Conservation (phyloP, 2,888 invertebrate species). For the Psylliodes chrysocephalus region DNA sequence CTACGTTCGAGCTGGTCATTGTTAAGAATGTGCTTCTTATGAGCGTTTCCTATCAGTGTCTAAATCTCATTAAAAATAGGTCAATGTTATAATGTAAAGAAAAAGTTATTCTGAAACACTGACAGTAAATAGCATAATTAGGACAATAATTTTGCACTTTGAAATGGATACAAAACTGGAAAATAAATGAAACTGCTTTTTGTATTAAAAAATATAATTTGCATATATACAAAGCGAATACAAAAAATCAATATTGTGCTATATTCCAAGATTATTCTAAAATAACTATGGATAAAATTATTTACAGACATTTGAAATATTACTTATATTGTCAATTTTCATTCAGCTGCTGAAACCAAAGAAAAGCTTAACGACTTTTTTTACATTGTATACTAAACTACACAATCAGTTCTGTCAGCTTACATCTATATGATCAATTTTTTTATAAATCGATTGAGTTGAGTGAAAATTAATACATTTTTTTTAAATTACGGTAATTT, state of each 20-base stretch:
- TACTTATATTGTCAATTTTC: conserved; percentile 15
- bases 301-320: conserved; percentile 21
- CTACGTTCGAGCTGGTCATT: no score
- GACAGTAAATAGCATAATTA: no score
- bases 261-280: conserved; percentile 5
- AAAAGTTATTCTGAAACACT: no score
- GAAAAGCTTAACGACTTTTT: not conserved
- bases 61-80: no score
- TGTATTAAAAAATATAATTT: conserved; percentile 35
- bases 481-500: no score
- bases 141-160: no score
- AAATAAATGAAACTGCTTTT: not conserved
- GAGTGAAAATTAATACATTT: not conserved
- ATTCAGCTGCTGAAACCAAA: conserved; percentile 10
- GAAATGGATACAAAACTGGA: no score
- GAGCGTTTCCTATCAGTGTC: no score
- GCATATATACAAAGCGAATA: conserved; percentile 36
- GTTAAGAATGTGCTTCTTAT: no score
- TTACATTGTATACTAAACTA: conserved; percentile 5
- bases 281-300: conserved; percentile 13
- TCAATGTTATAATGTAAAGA: no score
- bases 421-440: not conserved
- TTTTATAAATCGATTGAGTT: not conserved
- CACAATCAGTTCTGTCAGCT: conserved; percentile 19
- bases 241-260: conserved; percentile 34